Evolutionary conservation across 53 echinoderm and acorn worm species (phyloP).

Genomic region (Apostichopus leukothele): DNA sequence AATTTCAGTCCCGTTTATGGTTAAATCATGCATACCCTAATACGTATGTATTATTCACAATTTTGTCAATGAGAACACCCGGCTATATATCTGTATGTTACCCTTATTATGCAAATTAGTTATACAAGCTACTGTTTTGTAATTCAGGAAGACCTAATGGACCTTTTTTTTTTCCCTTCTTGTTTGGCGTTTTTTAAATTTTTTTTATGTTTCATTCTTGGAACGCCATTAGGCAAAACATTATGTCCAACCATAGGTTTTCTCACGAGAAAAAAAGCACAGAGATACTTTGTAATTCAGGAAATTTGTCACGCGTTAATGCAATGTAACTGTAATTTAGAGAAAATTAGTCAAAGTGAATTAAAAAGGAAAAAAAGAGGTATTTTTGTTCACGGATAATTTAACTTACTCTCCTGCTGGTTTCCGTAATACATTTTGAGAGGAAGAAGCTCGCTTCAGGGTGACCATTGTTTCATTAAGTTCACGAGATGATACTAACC

Average conservation of each 20-base stretch:
- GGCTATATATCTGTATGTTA: background rate
- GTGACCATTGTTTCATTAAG: constrained; percentile 44
- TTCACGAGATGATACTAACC: background rate
- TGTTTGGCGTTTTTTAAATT: background rate
- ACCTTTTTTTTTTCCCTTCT: background rate
- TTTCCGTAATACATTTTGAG: constrained; percentile 10
- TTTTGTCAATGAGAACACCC: background rate
- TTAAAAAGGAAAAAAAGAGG: background rate
- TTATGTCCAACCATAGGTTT: background rate
- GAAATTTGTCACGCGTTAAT: constrained; percentile 43
- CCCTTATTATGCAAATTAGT: background rate
- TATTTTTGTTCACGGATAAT: constrained; percentile 33
- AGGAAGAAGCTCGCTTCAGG: constrained; percentile 15
- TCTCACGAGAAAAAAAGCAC: background rate
- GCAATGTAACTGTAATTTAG: constrained; percentile 41
- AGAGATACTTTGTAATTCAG: background rate
- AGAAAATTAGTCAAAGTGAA: constrained; percentile 37
- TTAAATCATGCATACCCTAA: background rate
- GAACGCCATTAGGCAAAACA: background rate
- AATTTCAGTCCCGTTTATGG: background rate
- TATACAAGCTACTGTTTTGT: background rate
- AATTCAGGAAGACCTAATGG: background rate
- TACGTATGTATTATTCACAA: background rate
- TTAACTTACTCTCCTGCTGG: constrained; percentile 8
- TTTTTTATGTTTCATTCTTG: background rate